A percentile compares a stretch with the other conserved stretches of the same genome.
phyloP scores from a whole-genome alignment of 2,113 vertebrate genomes.

The Nerophis lumbriciformis region DNA sequence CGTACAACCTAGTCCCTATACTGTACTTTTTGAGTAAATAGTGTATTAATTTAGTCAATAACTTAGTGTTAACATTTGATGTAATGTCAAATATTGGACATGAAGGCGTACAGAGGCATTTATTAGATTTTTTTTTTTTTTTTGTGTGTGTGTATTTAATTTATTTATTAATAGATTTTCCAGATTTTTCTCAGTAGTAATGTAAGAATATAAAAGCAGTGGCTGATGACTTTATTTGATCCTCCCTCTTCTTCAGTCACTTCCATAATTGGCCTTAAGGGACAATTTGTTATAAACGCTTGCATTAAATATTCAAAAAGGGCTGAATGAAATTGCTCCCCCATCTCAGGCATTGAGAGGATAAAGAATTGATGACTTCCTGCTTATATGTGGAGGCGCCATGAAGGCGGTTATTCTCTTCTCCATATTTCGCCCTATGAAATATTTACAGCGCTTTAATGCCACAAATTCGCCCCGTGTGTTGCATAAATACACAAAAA shows the following conservation, averaged over 20 bases:
- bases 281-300: conserved; percentile 66
- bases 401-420: conserved; percentile 7
- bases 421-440: conserved; percentile 43
- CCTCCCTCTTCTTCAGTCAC: conserved; percentile 24
- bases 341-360: conserved; percentile 37
- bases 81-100: too few species aligned
- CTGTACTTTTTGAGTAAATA: too few species aligned
- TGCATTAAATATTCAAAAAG: conserved; percentile 66
- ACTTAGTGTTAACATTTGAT: too few species aligned
- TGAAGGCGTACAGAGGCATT: too few species aligned
- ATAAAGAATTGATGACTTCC: conserved; percentile 68
- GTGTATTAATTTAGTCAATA: too few species aligned
- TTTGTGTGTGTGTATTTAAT: too few species aligned
- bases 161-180: too few species aligned
- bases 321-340: conserved; percentile 48
- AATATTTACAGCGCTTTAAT: conserved; percentile 68
- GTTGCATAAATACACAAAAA: conserved; percentile 63
- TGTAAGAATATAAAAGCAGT: neutral
- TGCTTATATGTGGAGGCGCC: conserved; percentile 30
- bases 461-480: conserved; percentile 59
- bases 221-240: conserved; percentile 20
- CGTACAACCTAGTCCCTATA: too few species aligned
- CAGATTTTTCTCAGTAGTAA: too few species aligned
- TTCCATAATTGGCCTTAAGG: conserved; percentile 61
- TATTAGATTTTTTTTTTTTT: too few species aligned